A percentile compares a stretch with the other conserved stretches of the same genome.
Evolutionary conservation across 2,888 invertebrate genomes (phyloP).

Genomic region (Abrostola triplasia): DNA sequence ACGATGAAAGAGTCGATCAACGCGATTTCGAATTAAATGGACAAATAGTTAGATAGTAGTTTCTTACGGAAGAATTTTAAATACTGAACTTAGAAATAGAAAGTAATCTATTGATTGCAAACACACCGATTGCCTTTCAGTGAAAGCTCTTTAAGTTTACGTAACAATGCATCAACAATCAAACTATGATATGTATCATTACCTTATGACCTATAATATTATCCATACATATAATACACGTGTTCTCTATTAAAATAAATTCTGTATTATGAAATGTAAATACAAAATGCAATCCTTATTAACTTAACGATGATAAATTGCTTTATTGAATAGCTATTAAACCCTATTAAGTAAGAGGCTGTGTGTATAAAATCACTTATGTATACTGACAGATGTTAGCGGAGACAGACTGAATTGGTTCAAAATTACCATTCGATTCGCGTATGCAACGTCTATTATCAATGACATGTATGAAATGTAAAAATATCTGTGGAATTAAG

Average conservation of each 20-base stretch:
- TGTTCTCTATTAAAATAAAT: constrained; percentile 22
- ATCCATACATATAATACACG: not conserved
- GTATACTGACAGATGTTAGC: constrained; percentile 19
- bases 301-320: constrained; percentile 48
- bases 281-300: constrained; percentile 19
- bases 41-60: not conserved
- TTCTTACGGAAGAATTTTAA: not conserved
- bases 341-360: constrained; percentile 37
- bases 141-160: constrained; percentile 14
- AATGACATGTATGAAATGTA: not conserved
- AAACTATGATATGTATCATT: constrained; percentile 29
- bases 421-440: constrained; percentile 29
- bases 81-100: not conserved
- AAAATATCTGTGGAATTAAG: too few relatives aligned
- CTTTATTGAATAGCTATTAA: constrained; percentile 43
- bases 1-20: not conserved
- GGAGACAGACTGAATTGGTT: constrained; percentile 36
- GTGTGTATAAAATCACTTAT: constrained; percentile 26
- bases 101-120: not conserved
- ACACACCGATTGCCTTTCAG: not conserved
- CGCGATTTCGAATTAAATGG: not conserved
- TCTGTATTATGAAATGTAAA: constrained; percentile 14
- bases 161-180: constrained; percentile 26
- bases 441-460: not conserved
- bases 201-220: constrained; percentile 38